Evolutionary conservation across 2,888 invertebrate species (phyloP).

Genomic region (Cataglyphis albicans): DNA sequence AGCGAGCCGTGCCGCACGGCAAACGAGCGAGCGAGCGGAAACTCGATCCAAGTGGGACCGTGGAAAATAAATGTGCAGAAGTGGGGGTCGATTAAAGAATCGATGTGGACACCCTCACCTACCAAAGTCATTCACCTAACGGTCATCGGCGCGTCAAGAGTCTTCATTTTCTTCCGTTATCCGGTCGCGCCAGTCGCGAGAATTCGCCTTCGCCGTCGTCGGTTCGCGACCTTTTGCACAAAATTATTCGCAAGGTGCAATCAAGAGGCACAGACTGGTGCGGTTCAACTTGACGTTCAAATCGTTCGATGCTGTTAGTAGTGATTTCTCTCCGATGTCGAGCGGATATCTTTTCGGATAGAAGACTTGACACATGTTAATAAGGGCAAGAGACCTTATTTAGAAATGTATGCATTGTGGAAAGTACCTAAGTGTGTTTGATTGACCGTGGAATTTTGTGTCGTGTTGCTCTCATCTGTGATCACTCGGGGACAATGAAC

Average conservation of each 20-base stretch:
- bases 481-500: not conserved
- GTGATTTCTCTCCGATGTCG: not conserved
- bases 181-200: constrained; percentile 51
- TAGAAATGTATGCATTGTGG: not conserved
- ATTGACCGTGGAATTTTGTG: constrained; percentile 2
- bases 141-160: constrained; percentile 82
- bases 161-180: constrained; percentile 72
- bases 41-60: constrained; percentile 72
- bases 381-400: not conserved
- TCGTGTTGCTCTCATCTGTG: not conserved
- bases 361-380: not conserved
- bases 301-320: not conserved
- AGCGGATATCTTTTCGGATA: not conserved
- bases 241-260: not conserved
- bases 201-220: constrained; percentile 22
- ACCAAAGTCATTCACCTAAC: constrained; percentile 83
- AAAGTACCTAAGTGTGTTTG: constrained; percentile 54
- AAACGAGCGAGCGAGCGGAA: constrained; percentile 53
- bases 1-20: constrained; percentile 62
- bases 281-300: not conserved
- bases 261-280: not conserved
- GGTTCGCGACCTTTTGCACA: constrained; percentile 8
- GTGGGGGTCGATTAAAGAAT: constrained; percentile 80
- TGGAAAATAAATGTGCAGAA: constrained; percentile 68
- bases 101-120: constrained; percentile 80